Evolutionary conservation across 1,140 invertebrate genomes (phyloP).

Genomic region (Caenorhabditis elegans): WBcel235 BX284605.5:425001-425500

Average conservation of each 20-base stretch:
- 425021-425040: conserved; percentile 30
- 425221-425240: not conserved
- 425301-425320: not conserved
- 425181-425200: too few relatives aligned
- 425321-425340: not conserved
- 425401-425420: too few relatives aligned
- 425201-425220: too few relatives aligned
- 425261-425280: not conserved
- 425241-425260: not conserved
- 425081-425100: conserved; percentile 33
- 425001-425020: conserved; percentile 43
- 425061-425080: conserved; percentile 29
- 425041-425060: conserved; percentile 37
- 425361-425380: not conserved
- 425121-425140: too few relatives aligned
- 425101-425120: not conserved
- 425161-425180: too few relatives aligned
- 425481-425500: conserved; percentile 37
- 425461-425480: conserved; percentile 6
- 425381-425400: not conserved
- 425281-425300: not conserved
- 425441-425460: conserved; percentile 41
- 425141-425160: too few relatives aligned
- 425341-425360: not conserved
- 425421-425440: not conserved